phyloP scores from a whole-genome alignment of 2,113 vertebrate species.

The Microcebus jonahi region DNA sequence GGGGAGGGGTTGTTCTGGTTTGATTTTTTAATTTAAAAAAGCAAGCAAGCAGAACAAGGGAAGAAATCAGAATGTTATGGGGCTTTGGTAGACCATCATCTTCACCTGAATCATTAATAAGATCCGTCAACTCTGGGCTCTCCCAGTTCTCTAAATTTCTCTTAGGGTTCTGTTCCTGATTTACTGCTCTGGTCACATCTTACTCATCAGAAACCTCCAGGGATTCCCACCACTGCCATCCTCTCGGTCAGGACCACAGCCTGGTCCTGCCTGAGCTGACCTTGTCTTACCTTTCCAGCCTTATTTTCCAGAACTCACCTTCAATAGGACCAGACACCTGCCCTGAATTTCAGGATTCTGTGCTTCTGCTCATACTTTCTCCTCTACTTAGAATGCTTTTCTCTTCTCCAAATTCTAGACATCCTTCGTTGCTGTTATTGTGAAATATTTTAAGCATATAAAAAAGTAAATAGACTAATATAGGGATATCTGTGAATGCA shows the following conservation, averaged over 20 bases:
- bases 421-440: neutral
- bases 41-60: neutral
- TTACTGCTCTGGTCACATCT: neutral
- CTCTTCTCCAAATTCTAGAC: constrained; percentile 2
- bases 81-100: neutral
- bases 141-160: neutral
- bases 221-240: neutral
- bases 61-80: neutral
- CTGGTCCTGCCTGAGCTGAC: neutral
- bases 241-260: neutral
- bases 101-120: neutral
- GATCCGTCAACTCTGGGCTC: neutral
- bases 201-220: neutral
- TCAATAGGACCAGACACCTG: neutral
- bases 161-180: neutral
- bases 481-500: neutral
- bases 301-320: neutral
- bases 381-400: neutral
- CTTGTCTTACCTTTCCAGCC: neutral
- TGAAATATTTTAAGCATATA: constrained; percentile 17
- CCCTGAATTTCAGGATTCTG: constrained; percentile 10
- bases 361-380: constrained; percentile 7
- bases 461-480: neutral
- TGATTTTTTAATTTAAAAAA: neutral
- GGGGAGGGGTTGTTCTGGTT: neutral